phyloP scores from a whole-genome alignment of 1,140 invertebrate species.

The Drosophila insularis region DNA sequence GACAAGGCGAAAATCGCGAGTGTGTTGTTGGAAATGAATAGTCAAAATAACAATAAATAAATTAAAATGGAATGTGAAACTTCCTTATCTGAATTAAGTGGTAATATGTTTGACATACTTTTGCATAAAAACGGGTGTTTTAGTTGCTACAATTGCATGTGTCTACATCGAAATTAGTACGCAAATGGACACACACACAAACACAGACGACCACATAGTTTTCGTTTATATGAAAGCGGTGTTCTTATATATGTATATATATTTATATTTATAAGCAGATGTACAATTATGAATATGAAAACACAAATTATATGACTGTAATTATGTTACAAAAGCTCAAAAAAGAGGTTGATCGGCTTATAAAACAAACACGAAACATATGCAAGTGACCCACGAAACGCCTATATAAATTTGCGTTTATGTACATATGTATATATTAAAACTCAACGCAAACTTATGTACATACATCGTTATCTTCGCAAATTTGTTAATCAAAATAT shows the following conservation, averaged over 20 bases:
- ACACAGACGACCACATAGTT: background rate
- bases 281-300: background rate
- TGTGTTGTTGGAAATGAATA: constrained; percentile 16
- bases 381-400: background rate
- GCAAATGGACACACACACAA: constrained; percentile 4
- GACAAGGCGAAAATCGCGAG: constrained; percentile 1
- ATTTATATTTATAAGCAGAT: background rate
- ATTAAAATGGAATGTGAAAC: constrained; percentile 21
- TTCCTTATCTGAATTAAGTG: constrained; percentile 15
- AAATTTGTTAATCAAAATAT: constrained; percentile 13
- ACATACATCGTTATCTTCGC: background rate
- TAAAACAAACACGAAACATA: background rate
- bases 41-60: constrained; percentile 31
- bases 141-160: background rate
- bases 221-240: constrained; percentile 8
- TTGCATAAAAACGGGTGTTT: background rate
- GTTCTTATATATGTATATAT: background rate
- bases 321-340: background rate
- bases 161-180: constrained; percentile 6
- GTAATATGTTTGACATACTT: constrained; percentile 6
- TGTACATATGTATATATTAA: constrained; percentile 7
- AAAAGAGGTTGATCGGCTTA: background rate
- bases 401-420: constrained; percentile 19
- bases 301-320: background rate
- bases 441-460: too few species aligned